A percentile compares a stretch with the other conserved stretches of the same genome.
Evolutionary conservation across 2,888 invertebrate genomes (phyloP).

Genomic region (Tinea trinotella): DNA sequence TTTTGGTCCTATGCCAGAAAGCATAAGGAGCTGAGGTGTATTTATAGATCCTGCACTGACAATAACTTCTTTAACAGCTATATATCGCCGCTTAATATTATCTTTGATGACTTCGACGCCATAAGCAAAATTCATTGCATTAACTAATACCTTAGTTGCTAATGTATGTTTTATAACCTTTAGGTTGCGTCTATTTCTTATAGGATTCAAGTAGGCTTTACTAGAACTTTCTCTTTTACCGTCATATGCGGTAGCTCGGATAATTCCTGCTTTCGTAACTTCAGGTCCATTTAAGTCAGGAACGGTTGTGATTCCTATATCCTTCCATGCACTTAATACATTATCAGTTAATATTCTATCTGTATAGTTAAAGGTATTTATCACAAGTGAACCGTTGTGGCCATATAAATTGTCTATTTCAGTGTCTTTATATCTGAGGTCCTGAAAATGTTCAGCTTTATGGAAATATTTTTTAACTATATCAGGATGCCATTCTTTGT

Average conservation of each 20-base stretch:
- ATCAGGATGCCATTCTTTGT: constrained; percentile 67
- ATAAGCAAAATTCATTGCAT: constrained; percentile 46
- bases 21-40: constrained; percentile 61
- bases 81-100: constrained; percentile 29
- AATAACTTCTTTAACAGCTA: constrained; percentile 54
- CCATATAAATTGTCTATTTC: constrained; percentile 41
- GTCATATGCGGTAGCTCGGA: constrained; percentile 52
- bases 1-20: constrained; percentile 65
- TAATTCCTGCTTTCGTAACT: constrained; percentile 55
- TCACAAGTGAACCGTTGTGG: constrained; percentile 50
- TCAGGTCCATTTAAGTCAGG: constrained; percentile 51
- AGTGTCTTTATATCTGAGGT: constrained; percentile 29
- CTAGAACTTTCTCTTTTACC: constrained; percentile 62
- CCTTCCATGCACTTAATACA: constrained; percentile 46
- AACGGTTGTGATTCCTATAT: constrained; percentile 49
- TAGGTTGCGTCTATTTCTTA: constrained; percentile 37
- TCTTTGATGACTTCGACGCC: constrained; percentile 45
- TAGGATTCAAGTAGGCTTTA: constrained; percentile 50
- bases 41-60: constrained; percentile 60
- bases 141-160: constrained; percentile 61
- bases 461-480: constrained; percentile 61
- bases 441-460: constrained; percentile 60
- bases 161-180: constrained; percentile 55
- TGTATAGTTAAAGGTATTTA: constrained; percentile 57
- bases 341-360: constrained; percentile 34